These are phyloP conservation scores for Zeus faber DNA, from an alignment of 2,113 vertebrate genomes.

Conservation along the genomic window DNA sequence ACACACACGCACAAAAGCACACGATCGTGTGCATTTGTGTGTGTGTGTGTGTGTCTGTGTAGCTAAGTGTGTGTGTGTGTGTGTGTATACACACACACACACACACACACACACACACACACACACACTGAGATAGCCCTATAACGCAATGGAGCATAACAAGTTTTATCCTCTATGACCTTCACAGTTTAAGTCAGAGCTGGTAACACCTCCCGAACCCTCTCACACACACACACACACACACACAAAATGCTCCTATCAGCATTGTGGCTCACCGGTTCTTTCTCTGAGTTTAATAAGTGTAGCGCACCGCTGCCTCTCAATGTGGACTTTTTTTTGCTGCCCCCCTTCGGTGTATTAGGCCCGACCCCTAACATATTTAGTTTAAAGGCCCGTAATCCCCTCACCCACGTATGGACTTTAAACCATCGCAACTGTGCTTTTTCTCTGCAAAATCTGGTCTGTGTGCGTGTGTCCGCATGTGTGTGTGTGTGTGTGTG, in stretches of 20 bases:
- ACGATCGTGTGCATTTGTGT: no score
- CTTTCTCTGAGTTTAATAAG: slow-evolving; percentile 34
- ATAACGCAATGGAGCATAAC: slow-evolving; percentile 42
- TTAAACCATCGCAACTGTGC: not conserved
- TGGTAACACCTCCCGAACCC: no score
- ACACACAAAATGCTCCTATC: slow-evolving; percentile 30
- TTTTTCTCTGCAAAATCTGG: not conserved
- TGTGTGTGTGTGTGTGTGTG: no score
- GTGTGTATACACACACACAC: slow-evolving; percentile 6
- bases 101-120: slow-evolving; percentile 22
- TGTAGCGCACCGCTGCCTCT: slow-evolving; percentile 20
- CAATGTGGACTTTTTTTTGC: slow-evolving; percentile 20
- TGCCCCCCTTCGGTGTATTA: not conserved
- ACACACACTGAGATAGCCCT: slow-evolving; percentile 31
- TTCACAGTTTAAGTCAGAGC: slow-evolving; percentile 45
- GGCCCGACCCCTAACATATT: slow-evolving; percentile 11
- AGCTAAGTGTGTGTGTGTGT: no score
- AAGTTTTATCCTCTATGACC: slow-evolving; percentile 67
- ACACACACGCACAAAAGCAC: not conserved
- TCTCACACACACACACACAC: not conserved
- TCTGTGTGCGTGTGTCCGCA: no score
- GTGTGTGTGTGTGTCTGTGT: no score
- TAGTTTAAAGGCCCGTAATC: slow-evolving; percentile 7
- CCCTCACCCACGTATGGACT: not conserved
- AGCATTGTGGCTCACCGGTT: slow-evolving; percentile 34